phyloP scores from a whole-genome alignment of 2,797 vertebrate genomes.

The Erethizon dorsatum region DNA sequence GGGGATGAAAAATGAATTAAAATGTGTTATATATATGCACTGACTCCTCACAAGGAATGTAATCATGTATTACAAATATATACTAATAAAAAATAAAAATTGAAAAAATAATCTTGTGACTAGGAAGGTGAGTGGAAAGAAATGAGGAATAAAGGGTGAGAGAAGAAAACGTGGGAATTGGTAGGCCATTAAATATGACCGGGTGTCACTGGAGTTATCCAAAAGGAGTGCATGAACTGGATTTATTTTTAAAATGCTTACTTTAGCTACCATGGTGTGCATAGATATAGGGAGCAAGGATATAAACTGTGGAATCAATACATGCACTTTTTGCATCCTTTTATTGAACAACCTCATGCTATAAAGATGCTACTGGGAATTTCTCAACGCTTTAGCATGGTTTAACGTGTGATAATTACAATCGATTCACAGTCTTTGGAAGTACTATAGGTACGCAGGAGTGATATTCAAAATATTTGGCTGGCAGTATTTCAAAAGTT shows the following conservation, averaged over 20 bases:
- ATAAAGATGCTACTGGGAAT: background rate
- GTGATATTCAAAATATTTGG: background rate
- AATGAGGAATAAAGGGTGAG: too few species aligned
- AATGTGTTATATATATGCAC: background rate
- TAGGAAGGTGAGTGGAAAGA: background rate
- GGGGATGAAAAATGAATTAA: background rate
- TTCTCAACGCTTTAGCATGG: constrained; percentile 8
- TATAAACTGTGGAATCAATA: background rate
- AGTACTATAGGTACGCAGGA: background rate
- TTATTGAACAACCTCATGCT: background rate
- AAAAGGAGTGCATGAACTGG: background rate
- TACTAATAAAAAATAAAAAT: background rate
- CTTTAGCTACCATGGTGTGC: background rate
- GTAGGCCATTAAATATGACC: background rate
- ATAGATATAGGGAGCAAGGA: background rate
- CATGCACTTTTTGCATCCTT: background rate
- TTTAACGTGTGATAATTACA: background rate
- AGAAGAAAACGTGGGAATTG: background rate
- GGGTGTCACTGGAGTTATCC: background rate
- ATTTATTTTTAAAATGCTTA: constrained; percentile 32
- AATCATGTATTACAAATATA: background rate
- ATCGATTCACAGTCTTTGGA: background rate
- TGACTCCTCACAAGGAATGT: background rate
- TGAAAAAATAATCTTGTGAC: background rate
- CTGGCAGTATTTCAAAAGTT: background rate